These are phyloP conservation scores for Digitonthophagus gazella DNA, from an alignment of 2,888 invertebrate species.

Conservation along the genomic window DNA sequence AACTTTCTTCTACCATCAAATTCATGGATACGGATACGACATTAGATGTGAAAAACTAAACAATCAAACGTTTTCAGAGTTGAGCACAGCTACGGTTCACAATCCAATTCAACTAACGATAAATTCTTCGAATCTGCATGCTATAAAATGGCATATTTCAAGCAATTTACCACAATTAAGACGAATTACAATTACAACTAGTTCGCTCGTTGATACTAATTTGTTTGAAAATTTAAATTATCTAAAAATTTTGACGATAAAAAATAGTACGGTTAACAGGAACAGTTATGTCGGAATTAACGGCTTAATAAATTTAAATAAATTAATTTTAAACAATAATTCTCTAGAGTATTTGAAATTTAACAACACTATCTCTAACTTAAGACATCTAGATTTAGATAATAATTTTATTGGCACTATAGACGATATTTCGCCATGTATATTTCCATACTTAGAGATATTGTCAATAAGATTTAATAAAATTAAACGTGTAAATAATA, in stretches of 20 bases:
- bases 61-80: constrained; percentile 33
- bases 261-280: constrained; percentile 33
- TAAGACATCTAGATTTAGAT: constrained; percentile 4
- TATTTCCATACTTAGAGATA: background rate
- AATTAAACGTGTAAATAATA: background rate
- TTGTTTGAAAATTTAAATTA: background rate
- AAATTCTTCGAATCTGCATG: constrained; percentile 38
- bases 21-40: background rate
- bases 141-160: constrained; percentile 37
- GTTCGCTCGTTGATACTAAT: background rate
- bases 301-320: constrained; percentile 28
- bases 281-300: constrained; percentile 29
- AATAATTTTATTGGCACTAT: constrained; percentile 1
- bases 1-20: background rate
- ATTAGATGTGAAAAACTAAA: constrained; percentile 18
- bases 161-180: constrained; percentile 40
- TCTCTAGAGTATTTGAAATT: background rate
- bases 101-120: constrained; percentile 43
- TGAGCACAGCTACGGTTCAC: constrained; percentile 40
- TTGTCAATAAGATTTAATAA: constrained; percentile 2
- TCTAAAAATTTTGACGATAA: constrained; percentile 22
- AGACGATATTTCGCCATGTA: background rate
- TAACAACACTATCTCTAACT: background rate
- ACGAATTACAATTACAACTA: constrained; percentile 35
- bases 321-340: background rate